These are phyloP conservation scores for Hystrix brachyura DNA, from an alignment of 2,113 vertebrate genomes.

Conservation along the genomic window DNA sequence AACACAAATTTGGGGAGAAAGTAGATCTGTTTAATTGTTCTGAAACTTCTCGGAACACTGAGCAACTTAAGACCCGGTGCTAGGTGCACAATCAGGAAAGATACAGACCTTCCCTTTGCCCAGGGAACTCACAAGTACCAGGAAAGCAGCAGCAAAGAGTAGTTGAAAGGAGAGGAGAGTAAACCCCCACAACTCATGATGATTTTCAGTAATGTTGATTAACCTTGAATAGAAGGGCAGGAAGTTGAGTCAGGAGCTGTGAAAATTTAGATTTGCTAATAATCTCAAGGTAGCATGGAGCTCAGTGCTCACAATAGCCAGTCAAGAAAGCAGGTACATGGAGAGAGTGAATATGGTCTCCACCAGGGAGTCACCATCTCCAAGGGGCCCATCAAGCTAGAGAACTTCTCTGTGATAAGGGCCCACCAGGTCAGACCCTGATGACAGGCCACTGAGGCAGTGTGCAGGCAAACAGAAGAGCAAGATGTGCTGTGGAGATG, in stretches of 20 bases:
- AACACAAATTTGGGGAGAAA: neutral
- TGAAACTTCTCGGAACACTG: neutral
- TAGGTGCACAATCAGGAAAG: neutral
- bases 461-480: neutral
- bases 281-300: neutral
- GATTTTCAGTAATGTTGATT: neutral
- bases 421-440: neutral
- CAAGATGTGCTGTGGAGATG: slow-evolving; percentile 13
- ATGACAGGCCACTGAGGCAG: neutral
- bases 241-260: neutral
- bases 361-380: neutral
- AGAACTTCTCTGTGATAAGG: neutral
- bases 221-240: neutral
- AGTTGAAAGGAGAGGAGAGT: neutral
- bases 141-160: neutral
- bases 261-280: neutral
- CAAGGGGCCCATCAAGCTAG: neutral
- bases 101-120: neutral
- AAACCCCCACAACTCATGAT: neutral
- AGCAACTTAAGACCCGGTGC: neutral
- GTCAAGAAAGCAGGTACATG: neutral
- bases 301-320: neutral
- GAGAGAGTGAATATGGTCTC: neutral
- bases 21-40: neutral
- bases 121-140: neutral